These are phyloP conservation scores for Homarus americanus DNA, from an alignment of 1,140 invertebrate species.

Conservation along the genomic window DNA sequence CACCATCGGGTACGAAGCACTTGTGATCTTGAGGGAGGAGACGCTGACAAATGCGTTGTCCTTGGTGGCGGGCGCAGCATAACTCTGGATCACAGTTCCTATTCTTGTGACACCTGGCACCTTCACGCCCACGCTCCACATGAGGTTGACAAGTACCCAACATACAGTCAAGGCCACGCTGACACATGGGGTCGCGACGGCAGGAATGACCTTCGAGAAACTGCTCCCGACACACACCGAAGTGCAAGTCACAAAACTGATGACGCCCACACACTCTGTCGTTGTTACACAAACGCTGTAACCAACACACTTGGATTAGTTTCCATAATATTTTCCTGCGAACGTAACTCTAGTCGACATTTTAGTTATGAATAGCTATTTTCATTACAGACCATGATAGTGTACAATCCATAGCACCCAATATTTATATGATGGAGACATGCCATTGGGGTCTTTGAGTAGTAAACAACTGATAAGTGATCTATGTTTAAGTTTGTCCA, in stretches of 20 bases:
- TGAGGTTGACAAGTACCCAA: constrained; percentile 23
- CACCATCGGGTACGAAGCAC: constrained; percentile 54
- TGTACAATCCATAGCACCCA: neutral
- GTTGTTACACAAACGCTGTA: constrained; percentile 41
- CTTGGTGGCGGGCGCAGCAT: constrained; percentile 46
- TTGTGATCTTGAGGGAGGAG: constrained; percentile 19
- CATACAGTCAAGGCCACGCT: constrained; percentile 29
- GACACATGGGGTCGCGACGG: constrained; percentile 46
- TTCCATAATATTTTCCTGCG: neutral
- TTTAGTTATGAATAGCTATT: neutral
- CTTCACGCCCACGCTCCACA: constrained; percentile 26
- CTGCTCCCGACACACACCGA: constrained; percentile 33
- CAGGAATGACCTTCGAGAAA: neutral
- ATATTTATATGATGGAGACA: neutral
- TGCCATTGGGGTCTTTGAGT: neutral
- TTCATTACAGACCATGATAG: neutral
- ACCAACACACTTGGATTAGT: neutral
- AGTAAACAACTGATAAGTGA: no score
- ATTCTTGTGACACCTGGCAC: constrained; percentile 31
- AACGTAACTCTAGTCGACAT: neutral
- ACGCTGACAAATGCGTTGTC: constrained; percentile 31
- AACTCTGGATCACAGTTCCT: constrained; percentile 20
- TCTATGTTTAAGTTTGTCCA: no score
- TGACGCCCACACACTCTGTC: constrained; percentile 14
- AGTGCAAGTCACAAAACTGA: constrained; percentile 51